A percentile compares a stretch with the other conserved stretches of the same genome.
Conservation (phyloP, 2,888 invertebrate species). For the Allacma fusca region DNA sequence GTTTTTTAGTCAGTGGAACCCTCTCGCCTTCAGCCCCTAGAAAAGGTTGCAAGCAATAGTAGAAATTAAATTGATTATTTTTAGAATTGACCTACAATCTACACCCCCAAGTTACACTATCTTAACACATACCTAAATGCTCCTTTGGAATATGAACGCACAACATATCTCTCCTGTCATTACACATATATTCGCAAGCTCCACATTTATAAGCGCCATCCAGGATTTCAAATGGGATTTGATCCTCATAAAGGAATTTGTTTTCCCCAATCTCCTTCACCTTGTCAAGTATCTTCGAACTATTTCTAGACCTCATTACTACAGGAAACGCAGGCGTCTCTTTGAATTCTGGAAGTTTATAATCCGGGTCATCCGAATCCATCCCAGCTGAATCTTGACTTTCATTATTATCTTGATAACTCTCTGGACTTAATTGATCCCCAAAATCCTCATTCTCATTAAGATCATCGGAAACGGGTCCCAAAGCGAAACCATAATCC, state of each 20-base stretch:
- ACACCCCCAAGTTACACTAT: background rate
- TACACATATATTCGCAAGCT: background rate
- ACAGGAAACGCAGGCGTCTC: too few species aligned
- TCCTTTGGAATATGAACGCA: background rate
- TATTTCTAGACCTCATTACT: too few species aligned
- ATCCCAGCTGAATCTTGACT: too few species aligned
- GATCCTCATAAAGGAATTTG: background rate
- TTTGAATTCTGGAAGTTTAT: too few species aligned
- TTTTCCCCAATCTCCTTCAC: background rate
- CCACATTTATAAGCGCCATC: slow-evolving; percentile 3
- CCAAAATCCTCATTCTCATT: too few species aligned
- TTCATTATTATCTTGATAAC: too few species aligned
- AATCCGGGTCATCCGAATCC: too few species aligned
- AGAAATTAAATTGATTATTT: background rate
- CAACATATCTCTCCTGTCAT: background rate
- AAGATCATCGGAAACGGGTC: too few species aligned
- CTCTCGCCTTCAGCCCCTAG: background rate
- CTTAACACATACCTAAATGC: background rate
- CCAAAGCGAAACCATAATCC: too few species aligned
- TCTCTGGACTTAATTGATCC: too few species aligned
- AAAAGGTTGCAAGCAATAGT: too few species aligned
- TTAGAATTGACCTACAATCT: too few species aligned
- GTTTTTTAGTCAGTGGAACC: background rate
- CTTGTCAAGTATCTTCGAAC: background rate
- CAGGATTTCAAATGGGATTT: slow-evolving; percentile 8